Conservation (phyloP, 2,797 vertebrate species). For the Erpetoichthys calabaricus region DNA sequence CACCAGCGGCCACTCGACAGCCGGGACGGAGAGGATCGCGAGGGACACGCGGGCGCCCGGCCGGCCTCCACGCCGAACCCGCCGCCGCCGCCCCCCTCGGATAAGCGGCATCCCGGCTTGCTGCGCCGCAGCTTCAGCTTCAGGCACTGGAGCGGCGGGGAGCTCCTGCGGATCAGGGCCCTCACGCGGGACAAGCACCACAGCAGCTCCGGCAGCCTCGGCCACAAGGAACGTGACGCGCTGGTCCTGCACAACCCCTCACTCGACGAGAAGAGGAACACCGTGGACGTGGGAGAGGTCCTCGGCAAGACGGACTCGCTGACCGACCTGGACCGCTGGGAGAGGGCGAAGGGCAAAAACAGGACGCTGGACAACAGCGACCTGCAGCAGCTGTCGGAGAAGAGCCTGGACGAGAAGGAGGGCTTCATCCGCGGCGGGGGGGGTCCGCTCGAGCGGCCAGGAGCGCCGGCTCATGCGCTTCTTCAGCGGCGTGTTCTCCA, state of each 20-base stretch:
- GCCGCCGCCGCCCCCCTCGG: constrained; percentile 16
- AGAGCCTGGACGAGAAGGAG: constrained; percentile 33
- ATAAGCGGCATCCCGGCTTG: constrained; percentile 37
- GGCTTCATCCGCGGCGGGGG: constrained; percentile 29
- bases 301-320: constrained; percentile 51
- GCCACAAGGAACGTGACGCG: constrained; percentile 1
- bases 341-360: constrained; percentile 63
- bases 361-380: constrained; percentile 85
- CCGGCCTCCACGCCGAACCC: not conserved
- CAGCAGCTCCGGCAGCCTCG: constrained; percentile 65
- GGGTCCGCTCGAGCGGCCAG: constrained; percentile 28
- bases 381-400: constrained; percentile 56
- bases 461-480: constrained; percentile 71
- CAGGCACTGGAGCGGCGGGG: constrained; percentile 62
- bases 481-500: constrained; percentile 80
- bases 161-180: constrained; percentile 40
- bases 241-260: constrained; percentile 17
- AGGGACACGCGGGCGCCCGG: too few relatives aligned
- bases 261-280: constrained; percentile 47
- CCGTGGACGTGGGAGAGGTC: constrained; percentile 62
- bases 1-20: not conserved
- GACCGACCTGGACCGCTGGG: constrained; percentile 54
- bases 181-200: constrained; percentile 57
- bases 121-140: constrained; percentile 78
- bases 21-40: too few relatives aligned